These are phyloP conservation scores for Psephotus haematonotus DNA, from an alignment of 2,113 vertebrate species.

Conservation along the genomic window DNA sequence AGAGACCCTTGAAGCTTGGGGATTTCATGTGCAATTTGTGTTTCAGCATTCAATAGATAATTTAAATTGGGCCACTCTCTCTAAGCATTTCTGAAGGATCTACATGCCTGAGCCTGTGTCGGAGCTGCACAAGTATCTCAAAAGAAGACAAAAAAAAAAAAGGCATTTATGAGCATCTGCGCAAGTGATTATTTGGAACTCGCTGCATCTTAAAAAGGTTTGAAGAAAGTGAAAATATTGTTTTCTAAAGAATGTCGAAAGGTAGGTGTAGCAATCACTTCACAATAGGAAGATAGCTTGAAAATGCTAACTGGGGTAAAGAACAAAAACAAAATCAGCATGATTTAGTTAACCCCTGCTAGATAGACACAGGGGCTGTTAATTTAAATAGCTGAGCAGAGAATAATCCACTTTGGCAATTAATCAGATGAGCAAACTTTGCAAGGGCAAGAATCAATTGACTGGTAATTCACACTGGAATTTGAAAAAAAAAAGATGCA, in stretches of 20 bases:
- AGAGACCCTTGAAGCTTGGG: constrained; percentile 69
- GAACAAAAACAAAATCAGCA: background rate
- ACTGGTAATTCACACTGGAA: background rate
- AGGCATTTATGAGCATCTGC: background rate
- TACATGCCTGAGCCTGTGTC: constrained; percentile 24
- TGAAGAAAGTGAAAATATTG: background rate
- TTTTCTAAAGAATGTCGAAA: background rate
- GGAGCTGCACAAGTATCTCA: background rate
- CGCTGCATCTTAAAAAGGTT: background rate
- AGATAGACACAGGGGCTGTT: background rate
- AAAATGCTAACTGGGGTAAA: background rate
- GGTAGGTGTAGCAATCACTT: background rate
- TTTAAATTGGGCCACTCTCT: constrained; percentile 62
- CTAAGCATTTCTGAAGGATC: constrained; percentile 19
- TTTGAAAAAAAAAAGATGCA: background rate
- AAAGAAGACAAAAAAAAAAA: background rate
- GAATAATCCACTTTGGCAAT: background rate
- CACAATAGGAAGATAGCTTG: background rate
- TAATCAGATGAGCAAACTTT: background rate
- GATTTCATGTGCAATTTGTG: constrained; percentile 72
- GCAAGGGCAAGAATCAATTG: background rate
- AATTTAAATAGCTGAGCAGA: background rate
- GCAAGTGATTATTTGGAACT: constrained; percentile 19
- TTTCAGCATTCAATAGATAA: constrained; percentile 61
- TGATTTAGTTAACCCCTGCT: background rate